These are phyloP conservation scores for Lithosia quadra DNA, from an alignment of 2,888 invertebrate species.

Conservation along the genomic window DNA sequence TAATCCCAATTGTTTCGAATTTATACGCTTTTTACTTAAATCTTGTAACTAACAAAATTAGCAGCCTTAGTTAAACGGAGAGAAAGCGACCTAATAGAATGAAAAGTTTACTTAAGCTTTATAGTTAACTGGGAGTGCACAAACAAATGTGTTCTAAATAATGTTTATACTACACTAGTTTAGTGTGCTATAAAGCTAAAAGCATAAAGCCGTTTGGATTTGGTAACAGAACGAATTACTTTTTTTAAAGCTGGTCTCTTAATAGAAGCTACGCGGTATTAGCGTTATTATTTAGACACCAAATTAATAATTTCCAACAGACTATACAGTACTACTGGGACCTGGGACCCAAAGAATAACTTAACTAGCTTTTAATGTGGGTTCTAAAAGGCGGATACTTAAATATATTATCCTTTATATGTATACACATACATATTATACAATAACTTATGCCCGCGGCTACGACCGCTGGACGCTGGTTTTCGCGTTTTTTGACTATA, in stretches of 20 bases:
- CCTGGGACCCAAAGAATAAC: no score
- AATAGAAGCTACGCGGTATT: no score
- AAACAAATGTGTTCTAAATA: conserved; percentile 8
- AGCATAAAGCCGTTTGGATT: background rate
- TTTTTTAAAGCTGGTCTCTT: background rate
- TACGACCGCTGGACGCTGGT: no score
- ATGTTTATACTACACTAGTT: conserved; percentile 2
- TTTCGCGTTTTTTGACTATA: no score
- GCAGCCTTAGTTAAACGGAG: conserved; percentile 33
- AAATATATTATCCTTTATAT: no score
- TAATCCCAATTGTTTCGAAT: background rate
- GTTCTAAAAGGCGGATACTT: no score
- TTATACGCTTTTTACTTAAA: background rate
- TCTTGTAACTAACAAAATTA: conserved; percentile 31
- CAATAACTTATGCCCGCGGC: no score
- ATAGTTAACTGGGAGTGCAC: background rate
- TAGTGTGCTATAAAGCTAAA: background rate
- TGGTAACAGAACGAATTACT: background rate
- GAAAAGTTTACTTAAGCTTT: conserved; percentile 41
- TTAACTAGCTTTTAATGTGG: no score
- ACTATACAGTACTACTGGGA: no score
- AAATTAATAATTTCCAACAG: no score
- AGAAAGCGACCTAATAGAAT: conserved; percentile 42
- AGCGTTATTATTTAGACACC: no score
- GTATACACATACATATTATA: no score